These are phyloP conservation scores for Protobothrops mucrosquamatus DNA, from an alignment of 2,113 vertebrate species.

Conservation along the genomic window DNA sequence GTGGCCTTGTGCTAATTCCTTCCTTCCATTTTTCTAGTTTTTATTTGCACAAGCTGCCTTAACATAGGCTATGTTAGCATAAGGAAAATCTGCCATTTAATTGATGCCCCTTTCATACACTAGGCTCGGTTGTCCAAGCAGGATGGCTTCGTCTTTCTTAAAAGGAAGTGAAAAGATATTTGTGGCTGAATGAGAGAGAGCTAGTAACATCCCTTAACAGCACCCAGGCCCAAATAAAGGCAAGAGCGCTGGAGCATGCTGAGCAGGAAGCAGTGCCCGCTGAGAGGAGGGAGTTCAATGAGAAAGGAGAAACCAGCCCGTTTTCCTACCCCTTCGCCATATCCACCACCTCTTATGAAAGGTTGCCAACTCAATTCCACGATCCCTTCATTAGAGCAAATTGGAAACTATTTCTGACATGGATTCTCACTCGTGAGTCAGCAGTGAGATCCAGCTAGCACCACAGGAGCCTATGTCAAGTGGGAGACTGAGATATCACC, in stretches of 20 bases:
- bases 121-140: not conserved
- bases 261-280: too few relatives aligned
- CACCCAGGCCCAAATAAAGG: constrained; percentile 17
- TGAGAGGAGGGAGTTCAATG: too few relatives aligned
- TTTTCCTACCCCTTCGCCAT: not conserved
- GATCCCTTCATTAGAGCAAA: not conserved
- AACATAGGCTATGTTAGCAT: not conserved
- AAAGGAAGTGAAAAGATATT: not conserved
- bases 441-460: not conserved
- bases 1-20: not conserved
- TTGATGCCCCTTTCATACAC: not conserved
- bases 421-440: not conserved
- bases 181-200: not conserved
- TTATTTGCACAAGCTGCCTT: not conserved
- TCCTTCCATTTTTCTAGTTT: not conserved
- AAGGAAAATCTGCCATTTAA: not conserved
- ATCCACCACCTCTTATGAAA: not conserved
- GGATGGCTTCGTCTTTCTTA: not conserved
- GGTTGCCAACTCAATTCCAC: not conserved
- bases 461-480: too few relatives aligned
- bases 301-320: not conserved
- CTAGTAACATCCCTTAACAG: not conserved
- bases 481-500: not conserved
- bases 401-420: not conserved
- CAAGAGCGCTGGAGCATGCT: not conserved